phyloP scores from a whole-genome alignment of 1,140 invertebrate species.

The Ectropis grisescens region DNA sequence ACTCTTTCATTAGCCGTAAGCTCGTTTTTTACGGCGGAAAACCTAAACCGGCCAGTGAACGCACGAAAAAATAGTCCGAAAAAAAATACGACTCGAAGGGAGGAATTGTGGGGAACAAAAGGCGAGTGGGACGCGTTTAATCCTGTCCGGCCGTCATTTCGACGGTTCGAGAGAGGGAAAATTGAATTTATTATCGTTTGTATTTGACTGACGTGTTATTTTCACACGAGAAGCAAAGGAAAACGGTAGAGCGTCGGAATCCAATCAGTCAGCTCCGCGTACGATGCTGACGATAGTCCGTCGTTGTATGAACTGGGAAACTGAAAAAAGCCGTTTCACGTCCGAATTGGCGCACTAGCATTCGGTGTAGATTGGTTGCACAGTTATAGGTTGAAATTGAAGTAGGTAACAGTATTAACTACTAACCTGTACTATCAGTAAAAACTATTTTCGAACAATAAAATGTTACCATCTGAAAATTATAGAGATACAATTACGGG shows the following conservation, averaged over 20 bases:
- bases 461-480: too few relatives aligned
- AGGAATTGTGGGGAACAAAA: slow-evolving; percentile 55
- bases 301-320: slow-evolving; percentile 20
- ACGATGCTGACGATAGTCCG: slow-evolving; percentile 15
- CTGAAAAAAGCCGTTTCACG: slow-evolving; percentile 29
- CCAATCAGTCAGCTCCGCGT: slow-evolving; percentile 54
- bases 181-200: slow-evolving; percentile 67
- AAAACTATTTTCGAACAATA: too few relatives aligned
- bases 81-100: slow-evolving; percentile 27
- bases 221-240: slow-evolving; percentile 49
- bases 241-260: slow-evolving; percentile 29
- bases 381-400: too few relatives aligned
- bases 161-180: slow-evolving; percentile 41
- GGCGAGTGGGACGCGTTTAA: slow-evolving; percentile 56
- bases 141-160: slow-evolving; percentile 51
- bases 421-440: too few relatives aligned
- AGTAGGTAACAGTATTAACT: too few relatives aligned
- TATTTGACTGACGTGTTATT: slow-evolving; percentile 68
- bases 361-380: too few relatives aligned
- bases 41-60: not conserved
- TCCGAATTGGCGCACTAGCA: slow-evolving; percentile 10
- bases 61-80: slow-evolving; percentile 23
- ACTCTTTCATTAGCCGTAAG: slow-evolving; percentile 16
- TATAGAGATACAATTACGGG: too few relatives aligned
- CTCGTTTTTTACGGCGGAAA: slow-evolving; percentile 7